These are phyloP conservation scores for Atractosteus spatula DNA, from an alignment of 2,113 vertebrate species.

Conservation along the genomic window DNA sequence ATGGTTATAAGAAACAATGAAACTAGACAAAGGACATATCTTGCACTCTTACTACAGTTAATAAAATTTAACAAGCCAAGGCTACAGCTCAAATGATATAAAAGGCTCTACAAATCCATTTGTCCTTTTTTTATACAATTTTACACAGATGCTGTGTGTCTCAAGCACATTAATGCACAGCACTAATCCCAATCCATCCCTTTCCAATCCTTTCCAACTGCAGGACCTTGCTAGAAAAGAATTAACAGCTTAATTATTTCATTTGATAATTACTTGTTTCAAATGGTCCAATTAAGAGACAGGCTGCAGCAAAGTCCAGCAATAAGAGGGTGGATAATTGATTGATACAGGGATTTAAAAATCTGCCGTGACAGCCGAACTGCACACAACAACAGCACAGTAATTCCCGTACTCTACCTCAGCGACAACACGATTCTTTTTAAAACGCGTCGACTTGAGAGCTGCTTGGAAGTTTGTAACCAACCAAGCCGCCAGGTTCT, in stretches of 20 bases:
- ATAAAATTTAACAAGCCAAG: constrained; percentile 5
- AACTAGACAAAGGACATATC: background rate
- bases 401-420: too few relatives aligned
- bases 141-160: too few relatives aligned
- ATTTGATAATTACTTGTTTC: constrained; percentile 5
- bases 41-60: background rate
- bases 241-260: constrained; percentile 9
- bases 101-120: background rate
- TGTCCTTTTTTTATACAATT: background rate
- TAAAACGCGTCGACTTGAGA: background rate
- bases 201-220: background rate
- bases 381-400: too few relatives aligned
- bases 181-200: background rate
- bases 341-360: too few relatives aligned
- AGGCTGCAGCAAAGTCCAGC: background rate
- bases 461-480: background rate
- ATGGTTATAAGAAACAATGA: background rate
- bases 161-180: too few relatives aligned
- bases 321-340: too few relatives aligned
- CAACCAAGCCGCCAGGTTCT: constrained; percentile 17
- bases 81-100: background rate
- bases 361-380: too few relatives aligned
- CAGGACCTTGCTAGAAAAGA: too few relatives aligned
- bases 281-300: background rate
- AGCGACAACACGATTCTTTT: too few relatives aligned